Evolutionary conservation across 37 sponge, comb jelly and placozoan genomes (phyloP).

Genomic region (Amphimedon queenslandica): DNA sequence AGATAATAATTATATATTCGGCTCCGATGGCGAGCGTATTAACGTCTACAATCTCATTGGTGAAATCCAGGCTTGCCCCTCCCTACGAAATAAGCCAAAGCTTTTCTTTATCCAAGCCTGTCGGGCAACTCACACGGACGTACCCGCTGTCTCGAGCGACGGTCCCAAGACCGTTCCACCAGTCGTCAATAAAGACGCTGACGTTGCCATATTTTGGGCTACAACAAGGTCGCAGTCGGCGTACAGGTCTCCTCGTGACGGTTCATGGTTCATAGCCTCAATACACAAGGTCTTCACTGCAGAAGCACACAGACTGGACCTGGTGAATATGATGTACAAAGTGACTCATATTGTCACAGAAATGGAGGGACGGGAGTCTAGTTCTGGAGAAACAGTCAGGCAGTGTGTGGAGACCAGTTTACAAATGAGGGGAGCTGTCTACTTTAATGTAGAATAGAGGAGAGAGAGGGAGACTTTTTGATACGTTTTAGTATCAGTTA

Average conservation of each 20-base stretch:
- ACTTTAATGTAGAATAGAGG: not conserved
- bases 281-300: conserved; percentile 32
- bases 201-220: conserved; percentile 66
- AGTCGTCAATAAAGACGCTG: conserved; percentile 19
- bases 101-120: conserved; percentile 89
- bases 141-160: conserved; percentile 15
- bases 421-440: not conserved
- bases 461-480: not conserved
- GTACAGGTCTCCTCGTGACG: conserved; percentile 49
- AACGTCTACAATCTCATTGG: conserved; percentile 22
- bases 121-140: conserved; percentile 31
- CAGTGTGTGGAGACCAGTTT: not conserved
- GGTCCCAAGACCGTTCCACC: not conserved
- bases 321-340: conserved; percentile 21
- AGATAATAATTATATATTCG: conserved; percentile 45
- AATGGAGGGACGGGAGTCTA: not conserved
- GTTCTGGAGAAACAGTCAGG: not conserved
- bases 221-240: conserved; percentile 42
- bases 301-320: conserved; percentile 4
- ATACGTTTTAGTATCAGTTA: not conserved
- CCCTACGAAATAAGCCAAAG: conserved; percentile 73
- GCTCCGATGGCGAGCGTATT: conserved; percentile 43
- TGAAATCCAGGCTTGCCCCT: conserved; percentile 22
- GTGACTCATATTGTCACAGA: conserved; percentile 21
- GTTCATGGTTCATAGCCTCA: conserved; percentile 70